phyloP scores from a whole-genome alignment of 1,140 invertebrate genomes.

The Drosophila novamexicana region DNA sequence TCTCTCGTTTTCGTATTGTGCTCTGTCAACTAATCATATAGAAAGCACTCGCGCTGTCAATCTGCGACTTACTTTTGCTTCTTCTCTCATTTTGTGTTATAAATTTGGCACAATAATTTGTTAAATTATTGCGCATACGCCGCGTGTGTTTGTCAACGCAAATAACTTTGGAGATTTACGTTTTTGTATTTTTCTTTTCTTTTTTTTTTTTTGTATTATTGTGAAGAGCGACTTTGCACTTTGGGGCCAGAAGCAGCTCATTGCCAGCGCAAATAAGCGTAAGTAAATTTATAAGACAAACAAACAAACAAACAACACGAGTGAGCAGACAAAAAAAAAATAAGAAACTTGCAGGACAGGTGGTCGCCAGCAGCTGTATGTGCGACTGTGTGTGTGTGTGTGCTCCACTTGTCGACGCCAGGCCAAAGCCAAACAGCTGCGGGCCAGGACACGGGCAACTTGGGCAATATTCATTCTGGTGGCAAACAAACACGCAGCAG shows the following conservation, averaged over 20 bases:
- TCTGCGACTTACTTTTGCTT: conserved; percentile 1
- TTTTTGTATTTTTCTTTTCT: background rate
- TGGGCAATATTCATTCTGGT: conserved; percentile 79
- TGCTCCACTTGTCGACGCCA: conserved; percentile 40
- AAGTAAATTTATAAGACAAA: conserved; percentile 82
- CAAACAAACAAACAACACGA: conserved; percentile 51
- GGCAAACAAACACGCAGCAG: conserved; percentile 78
- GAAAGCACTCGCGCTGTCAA: conserved; percentile 53
- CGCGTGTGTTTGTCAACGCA: conserved; percentile 65
- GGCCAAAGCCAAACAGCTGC: conserved; percentile 73
- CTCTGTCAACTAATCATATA: conserved; percentile 78
- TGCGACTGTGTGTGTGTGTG: background rate
- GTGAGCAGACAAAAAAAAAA: conserved; percentile 9
- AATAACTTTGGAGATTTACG: conserved; percentile 16
- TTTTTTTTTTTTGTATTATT: background rate
- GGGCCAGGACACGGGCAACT: conserved; percentile 39
- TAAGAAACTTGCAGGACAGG: conserved; percentile 55
- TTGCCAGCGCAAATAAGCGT: conserved; percentile 79
- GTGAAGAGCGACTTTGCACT: conserved; percentile 33
- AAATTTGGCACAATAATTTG: conserved; percentile 65
- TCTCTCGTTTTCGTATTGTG: background rate
- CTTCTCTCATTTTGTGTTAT: conserved; percentile 6
- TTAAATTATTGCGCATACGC: conserved; percentile 76
- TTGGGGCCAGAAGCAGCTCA: conserved; percentile 60
- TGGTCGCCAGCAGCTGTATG: conserved; percentile 29